These are phyloP conservation scores for Macaria notata DNA, from an alignment of 2,888 invertebrate genomes.

Conservation along the genomic window DNA sequence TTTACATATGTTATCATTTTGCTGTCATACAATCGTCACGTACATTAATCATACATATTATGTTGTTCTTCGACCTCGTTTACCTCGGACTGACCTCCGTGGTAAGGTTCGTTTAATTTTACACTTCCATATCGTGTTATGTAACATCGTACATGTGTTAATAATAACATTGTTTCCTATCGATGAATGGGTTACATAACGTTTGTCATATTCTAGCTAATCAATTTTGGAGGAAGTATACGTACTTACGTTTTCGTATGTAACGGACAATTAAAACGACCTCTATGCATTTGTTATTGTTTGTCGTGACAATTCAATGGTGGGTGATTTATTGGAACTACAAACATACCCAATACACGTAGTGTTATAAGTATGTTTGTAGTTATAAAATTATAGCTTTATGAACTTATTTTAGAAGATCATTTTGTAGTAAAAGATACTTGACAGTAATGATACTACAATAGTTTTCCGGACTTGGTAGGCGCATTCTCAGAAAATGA, in stretches of 20 bases:
- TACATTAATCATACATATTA: constrained; percentile 3
- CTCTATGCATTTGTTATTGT: constrained; percentile 1
- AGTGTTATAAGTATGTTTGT: too few relatives aligned
- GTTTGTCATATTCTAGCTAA: constrained; percentile 30
- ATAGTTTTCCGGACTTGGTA: too few relatives aligned
- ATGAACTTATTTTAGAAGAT: too few relatives aligned
- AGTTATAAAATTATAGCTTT: too few relatives aligned
- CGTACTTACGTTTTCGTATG: not conserved
- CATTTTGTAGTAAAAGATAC: too few relatives aligned
- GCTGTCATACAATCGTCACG: constrained; percentile 7
- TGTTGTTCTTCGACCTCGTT: constrained; percentile 19
- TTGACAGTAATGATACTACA: too few relatives aligned
- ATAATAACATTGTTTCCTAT: constrained; percentile 36
- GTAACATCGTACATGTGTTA: constrained; percentile 27
- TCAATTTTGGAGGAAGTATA: constrained; percentile 30
- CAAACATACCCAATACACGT: too few relatives aligned
- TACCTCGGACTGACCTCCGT: constrained; percentile 11
- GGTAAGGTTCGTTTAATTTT: constrained; percentile 44
- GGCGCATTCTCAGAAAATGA: too few relatives aligned
- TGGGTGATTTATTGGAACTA: not conserved
- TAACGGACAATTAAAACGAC: constrained; percentile 1
- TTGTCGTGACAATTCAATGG: not conserved
- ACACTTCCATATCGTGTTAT: constrained; percentile 37
- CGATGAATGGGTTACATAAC: constrained; percentile 29
- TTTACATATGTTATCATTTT: not conserved